Base-by-base conservation (phyloP, 2,888 invertebrate species). In the Harpalus rufipes region DNA sequence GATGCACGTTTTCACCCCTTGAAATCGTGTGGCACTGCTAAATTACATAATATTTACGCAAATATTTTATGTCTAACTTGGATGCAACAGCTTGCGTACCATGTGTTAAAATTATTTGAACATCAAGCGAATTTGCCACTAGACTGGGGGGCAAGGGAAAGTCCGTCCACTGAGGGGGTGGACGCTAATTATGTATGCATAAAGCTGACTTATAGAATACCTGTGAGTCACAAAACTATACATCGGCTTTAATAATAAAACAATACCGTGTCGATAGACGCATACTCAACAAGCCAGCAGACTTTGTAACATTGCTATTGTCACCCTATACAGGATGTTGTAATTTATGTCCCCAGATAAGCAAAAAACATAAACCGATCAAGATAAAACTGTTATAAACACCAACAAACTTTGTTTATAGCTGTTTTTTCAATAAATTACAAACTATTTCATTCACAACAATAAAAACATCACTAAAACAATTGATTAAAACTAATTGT, bases 161-260 rank as follows among this genome's bases (percentile, higher is more conserved):
- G 63, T n/a, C n/a, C 14, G 56, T 56, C 51, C 7, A 56, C 44
- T 58, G 44, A 83, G 84, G 84, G 84, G 76, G 76, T 83, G 83
- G 59, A 76, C 76, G 44, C 78, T 84, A 78, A 84, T 84, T 84
- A 63, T 78, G 44, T 84, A 84, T 84, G 61, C 84, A 84, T 83
- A 82, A 82, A 83, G 83, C 74, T 72, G 18, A 32, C 74, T 82
- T 58, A 83, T 58, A 76, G 61, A 83, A 74, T 84, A 84, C 78
- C 84, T 84, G 78, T 84, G 84, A 84, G 65, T 84, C 84, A 84
- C 84, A 39, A 83, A 82, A 82, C 68, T 74, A 74, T 61, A 80
- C 39, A 61, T 39, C 61, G 80, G 59, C 44, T 76, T 51, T 74
- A 74, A 74, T 72, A 74, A 44, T 59, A 59, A 84, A 84, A 84